phyloP scores from a whole-genome alignment of 2,888 invertebrate genomes.

The Polylopha cassiicola region DNA sequence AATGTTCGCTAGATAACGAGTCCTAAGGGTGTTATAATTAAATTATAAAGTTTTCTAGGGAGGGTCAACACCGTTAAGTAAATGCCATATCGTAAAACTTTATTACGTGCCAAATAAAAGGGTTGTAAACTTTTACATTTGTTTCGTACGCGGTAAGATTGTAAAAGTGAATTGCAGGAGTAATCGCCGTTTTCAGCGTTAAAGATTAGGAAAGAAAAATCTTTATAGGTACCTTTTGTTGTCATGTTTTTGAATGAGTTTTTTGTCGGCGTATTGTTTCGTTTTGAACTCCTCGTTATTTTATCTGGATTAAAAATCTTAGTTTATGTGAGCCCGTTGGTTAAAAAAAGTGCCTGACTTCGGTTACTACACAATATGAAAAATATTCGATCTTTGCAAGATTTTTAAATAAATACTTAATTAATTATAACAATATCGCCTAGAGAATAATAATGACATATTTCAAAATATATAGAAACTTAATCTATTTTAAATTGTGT shows the following conservation, averaged over 20 bases:
- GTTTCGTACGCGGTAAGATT: slow-evolving; percentile 52
- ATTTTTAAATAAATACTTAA: too few species aligned
- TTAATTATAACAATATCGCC: too few species aligned
- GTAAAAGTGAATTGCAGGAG: slow-evolving; percentile 48
- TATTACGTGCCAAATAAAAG: slow-evolving; percentile 73
- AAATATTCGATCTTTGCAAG: too few species aligned
- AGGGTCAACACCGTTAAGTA: slow-evolving; percentile 71
- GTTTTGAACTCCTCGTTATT: too few species aligned
- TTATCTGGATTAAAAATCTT: too few species aligned
- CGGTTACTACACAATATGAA: too few species aligned
- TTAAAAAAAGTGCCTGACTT: too few species aligned
- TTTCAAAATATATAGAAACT: too few species aligned
- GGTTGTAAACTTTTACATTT: slow-evolving; percentile 68
- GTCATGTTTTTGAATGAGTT: slow-evolving; percentile 11
- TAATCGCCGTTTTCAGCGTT: slow-evolving; percentile 24
- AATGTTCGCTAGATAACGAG: slow-evolving; percentile 42
- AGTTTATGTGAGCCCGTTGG: too few species aligned
- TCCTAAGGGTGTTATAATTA: slow-evolving; percentile 71
- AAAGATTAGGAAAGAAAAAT: slow-evolving; percentile 12
- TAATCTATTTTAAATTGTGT: too few species aligned
- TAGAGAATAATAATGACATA: too few species aligned
- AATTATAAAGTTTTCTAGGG: slow-evolving; percentile 71
- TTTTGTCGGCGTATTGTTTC: too few species aligned
- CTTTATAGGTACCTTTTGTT: slow-evolving; percentile 13
- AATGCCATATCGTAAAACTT: slow-evolving; percentile 72